These are phyloP conservation scores for Leptopilina syphax DNA, from an alignment of 2,888 invertebrate species.

Conservation along the genomic window DNA sequence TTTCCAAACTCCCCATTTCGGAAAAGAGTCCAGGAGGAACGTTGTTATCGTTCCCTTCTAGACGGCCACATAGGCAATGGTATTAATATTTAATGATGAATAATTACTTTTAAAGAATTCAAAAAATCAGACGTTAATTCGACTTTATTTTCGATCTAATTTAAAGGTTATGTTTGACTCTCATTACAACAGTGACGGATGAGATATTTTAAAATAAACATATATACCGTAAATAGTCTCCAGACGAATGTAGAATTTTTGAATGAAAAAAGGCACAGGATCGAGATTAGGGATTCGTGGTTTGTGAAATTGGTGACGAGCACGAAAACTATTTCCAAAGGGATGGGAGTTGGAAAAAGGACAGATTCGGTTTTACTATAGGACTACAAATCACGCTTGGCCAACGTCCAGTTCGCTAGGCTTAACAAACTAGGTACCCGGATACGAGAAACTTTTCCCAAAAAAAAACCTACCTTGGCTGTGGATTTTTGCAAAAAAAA, in stretches of 20 bases:
- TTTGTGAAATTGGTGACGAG: constrained; percentile 30
- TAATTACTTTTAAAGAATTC: too few relatives aligned
- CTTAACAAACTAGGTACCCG: constrained; percentile 28
- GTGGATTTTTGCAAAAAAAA: not conserved
- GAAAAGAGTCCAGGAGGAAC: too few relatives aligned
- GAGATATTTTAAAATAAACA: too few relatives aligned
- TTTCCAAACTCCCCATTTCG: too few relatives aligned
- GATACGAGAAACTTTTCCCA: constrained; percentile 4
- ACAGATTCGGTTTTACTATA: not conserved
- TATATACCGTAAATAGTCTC: too few relatives aligned
- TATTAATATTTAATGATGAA: too few relatives aligned
- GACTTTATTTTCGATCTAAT: too few relatives aligned
- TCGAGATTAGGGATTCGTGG: constrained; percentile 30
- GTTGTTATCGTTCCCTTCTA: too few relatives aligned
- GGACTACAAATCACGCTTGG: constrained; percentile 31
- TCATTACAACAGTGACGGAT: too few relatives aligned
- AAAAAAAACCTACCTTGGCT: constrained; percentile 1
- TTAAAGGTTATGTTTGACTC: too few relatives aligned
- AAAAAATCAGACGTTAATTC: too few relatives aligned
- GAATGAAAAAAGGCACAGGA: not conserved
- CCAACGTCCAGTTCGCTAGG: constrained; percentile 32
- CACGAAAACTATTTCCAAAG: constrained; percentile 24
- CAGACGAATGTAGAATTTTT: not conserved
- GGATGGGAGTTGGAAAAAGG: constrained; percentile 18
- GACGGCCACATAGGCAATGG: too few relatives aligned